Base-by-base conservation (phyloP, 2,888 invertebrate genomes). In the Crioceris asparagi region DNA sequence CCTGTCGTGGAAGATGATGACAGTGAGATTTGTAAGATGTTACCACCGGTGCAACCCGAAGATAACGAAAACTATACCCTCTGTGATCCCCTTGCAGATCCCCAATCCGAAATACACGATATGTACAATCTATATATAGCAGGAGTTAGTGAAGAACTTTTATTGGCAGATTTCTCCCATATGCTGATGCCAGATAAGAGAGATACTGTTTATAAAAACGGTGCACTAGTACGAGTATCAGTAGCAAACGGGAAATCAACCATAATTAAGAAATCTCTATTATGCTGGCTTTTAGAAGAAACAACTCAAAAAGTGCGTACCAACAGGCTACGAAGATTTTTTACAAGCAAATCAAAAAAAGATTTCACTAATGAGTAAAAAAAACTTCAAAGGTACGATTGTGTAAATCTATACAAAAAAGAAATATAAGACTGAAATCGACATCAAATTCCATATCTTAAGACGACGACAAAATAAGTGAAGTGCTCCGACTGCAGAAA, bases 251-350 rank as follows among this genome's bases (percentile, higher is more conserved):
- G 31, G 10, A 18, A 32, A 19, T 32, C 17, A 17, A 17, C 32
- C 19, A 12, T 32, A 10, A 32, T 32, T 4, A 32, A 32, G 12
- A 32, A 32, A 17, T 32, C 32, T 12, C 19, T 19, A 32, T 32
- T 32, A 32, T 32, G 32, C 18, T 17, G 32, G 32, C 32, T 32
- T 10, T 18, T 32, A 17, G 32, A 32, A 32, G 32, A 12, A 32
- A 32, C 32, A n/a, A 32, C 12, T n/a, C 32, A 18, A 19, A 32
- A 19, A 17, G 32, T 32, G 32, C 17, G 32, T 18, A 32, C 17
- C 11, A n/a, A 32, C 19, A 32, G 32, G 19, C 19, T 32, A 18
- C 17, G 32, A 32, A 32, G 32, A 32, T 31, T 32, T 18, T 32
- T 32, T 12, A 32, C 32, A 4, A 32, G 17, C 18, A 17, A 17